Evolutionary conservation across 2,797 vertebrate species (phyloP), one percentile per base, ranked within the genome.

Genomic region (Hyperoplus immaculatus): DNA sequence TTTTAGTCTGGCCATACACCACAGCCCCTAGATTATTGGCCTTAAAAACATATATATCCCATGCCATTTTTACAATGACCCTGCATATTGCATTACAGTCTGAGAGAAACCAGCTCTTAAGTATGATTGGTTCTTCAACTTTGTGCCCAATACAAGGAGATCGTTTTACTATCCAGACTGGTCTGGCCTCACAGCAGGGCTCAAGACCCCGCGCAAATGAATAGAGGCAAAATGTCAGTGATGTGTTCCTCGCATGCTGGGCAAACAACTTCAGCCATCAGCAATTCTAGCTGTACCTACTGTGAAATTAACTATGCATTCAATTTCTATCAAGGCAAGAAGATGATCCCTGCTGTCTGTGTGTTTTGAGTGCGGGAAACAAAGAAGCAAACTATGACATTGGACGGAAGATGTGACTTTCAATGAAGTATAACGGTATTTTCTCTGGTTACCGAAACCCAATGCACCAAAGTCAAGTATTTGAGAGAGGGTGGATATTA

Each of bases 231-330:
- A 29, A 87, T 91, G 87, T 90, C 91, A 88, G 87, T 64, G 86
- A 89, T 91, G 87, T 92, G 87, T 85, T 83, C 83, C 86, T 83
- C 75, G 84, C 91, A 87, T 91, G 89, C 91, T 89, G 91, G 72
- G 91, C 71, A 53, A 84, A 91, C 86, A 91, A 89, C 83, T 68
- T 80, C 84, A 66, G 46, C 70, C 85, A 87, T 91, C 90, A 92
- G 88, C 91, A 87, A 51, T 81, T 89, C 84, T 75, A 72, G 75
- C 87, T 83, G 79, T 76, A 73, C 92, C 91, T 58, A 85, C 92
- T 91, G 91, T 85, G 93, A 92, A 89, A 93, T 90, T 90, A 93
- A 92, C 86, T 86, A 87, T 87, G 91, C 88, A 87, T 94, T 92
- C 79, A 90, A 71, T 89, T 92, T 87, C 87, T 87, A 89, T 93